Evolutionary conservation across 2,113 vertebrate genomes (phyloP).

Genomic region (Anarhynchus alexandrinus): DNA sequence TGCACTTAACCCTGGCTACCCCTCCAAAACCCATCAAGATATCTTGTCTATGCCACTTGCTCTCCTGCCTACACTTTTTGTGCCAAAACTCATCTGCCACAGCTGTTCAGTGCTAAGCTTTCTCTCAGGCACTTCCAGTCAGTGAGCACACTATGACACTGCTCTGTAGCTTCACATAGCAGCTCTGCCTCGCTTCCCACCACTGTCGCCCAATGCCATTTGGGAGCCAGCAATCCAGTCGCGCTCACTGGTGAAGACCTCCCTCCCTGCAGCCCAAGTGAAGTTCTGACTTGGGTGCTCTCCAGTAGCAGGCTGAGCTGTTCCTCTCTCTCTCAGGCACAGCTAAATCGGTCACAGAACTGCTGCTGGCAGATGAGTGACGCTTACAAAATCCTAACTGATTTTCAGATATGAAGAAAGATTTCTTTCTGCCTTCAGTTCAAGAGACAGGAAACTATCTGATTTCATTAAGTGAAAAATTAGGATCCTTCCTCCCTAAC

Average conservation of each 20-base stretch:
- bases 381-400: neutral
- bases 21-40: neutral
- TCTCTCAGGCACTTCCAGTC: neutral
- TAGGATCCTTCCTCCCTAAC: neutral
- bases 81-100: neutral
- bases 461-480: neutral
- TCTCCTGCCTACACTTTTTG: neutral
- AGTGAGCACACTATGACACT: rapidly evolving
- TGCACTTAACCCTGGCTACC: neutral
- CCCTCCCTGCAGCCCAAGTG: rapidly evolving
- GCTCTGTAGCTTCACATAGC: neutral
- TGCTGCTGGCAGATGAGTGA: constrained; percentile 24
- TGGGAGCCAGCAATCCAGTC: neutral
- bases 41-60: neutral
- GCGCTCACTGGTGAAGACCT: neutral
- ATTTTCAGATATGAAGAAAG: neutral
- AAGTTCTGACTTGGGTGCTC: neutral
- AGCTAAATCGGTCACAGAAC: neutral
- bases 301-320: neutral
- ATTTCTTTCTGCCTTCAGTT: neutral
- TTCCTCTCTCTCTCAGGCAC: neutral
- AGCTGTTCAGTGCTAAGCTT: neutral
- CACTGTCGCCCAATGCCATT: rapidly evolving
- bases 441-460: neutral
- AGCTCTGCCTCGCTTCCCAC: neutral